phyloP scores from a whole-genome alignment of 1,140 invertebrate species.

The Saccostrea cuccullata region DNA sequence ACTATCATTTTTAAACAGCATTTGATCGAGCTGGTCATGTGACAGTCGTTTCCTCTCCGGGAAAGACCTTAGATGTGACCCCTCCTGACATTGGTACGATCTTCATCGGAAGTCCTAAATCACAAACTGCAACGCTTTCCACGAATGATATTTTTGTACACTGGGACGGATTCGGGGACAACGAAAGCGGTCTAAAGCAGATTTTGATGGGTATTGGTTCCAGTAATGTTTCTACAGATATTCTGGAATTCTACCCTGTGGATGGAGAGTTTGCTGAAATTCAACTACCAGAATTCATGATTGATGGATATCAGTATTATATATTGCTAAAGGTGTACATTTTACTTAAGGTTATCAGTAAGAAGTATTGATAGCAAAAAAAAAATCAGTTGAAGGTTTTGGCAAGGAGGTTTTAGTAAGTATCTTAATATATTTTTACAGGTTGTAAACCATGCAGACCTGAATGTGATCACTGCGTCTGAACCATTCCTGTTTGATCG shows the following conservation, averaged over 20 bases:
- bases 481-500: slow-evolving; percentile 37
- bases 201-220: slow-evolving; percentile 36
- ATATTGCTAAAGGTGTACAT: too few relatives aligned
- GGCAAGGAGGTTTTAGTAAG: too few relatives aligned
- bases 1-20: background rate
- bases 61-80: slow-evolving; percentile 19
- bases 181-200: slow-evolving; percentile 44
- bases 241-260: slow-evolving; percentile 45
- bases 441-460: slow-evolving; percentile 39
- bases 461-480: background rate
- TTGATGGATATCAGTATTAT: background rate
- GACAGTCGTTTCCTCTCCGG: background rate
- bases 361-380: too few relatives aligned
- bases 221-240: slow-evolving; percentile 38
- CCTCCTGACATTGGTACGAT: slow-evolving; percentile 7
- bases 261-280: slow-evolving; percentile 37
- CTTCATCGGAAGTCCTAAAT: background rate
- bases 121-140: background rate
- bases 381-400: too few relatives aligned
- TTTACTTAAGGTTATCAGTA: too few relatives aligned
- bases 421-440: background rate
- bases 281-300: slow-evolving; percentile 43
- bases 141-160: slow-evolving; percentile 38
- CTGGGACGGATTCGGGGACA: slow-evolving; percentile 58
- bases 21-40: slow-evolving; percentile 44